Conservation (phyloP, 1,140 invertebrate genomes). For the Drosophila pectinifera region DNA sequence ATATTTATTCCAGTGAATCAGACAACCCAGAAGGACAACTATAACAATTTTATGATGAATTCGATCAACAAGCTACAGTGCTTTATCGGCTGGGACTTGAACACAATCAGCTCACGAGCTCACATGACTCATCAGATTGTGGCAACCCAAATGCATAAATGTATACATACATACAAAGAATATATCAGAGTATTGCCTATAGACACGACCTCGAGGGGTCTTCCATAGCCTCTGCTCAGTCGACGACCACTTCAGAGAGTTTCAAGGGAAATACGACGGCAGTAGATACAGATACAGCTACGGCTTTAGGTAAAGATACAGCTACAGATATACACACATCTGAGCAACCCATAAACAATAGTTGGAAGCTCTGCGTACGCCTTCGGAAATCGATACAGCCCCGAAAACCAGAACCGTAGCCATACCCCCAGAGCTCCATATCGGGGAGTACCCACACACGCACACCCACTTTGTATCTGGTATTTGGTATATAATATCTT, state of each 20-base stretch:
- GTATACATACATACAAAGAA: conserved; percentile 10
- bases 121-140: conserved; percentile 59
- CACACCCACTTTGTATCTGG: conserved; percentile 12
- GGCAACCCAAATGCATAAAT: conserved; percentile 5
- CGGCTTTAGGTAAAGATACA: conserved; percentile 11
- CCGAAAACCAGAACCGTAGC: conserved; percentile 62
- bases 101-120: conserved; percentile 10
- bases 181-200: conserved; percentile 31
- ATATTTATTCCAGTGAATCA: conserved; percentile 17
- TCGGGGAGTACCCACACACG: conserved; percentile 33
- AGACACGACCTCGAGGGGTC: conserved; percentile 28
- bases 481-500: conserved; percentile 5
- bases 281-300: conserved; percentile 22
- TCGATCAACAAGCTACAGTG: conserved; percentile 23
- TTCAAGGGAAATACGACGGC: conserved; percentile 46
- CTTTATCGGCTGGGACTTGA: conserved; percentile 3
- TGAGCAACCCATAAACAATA: conserved; percentile 31
- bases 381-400: conserved; percentile 70
- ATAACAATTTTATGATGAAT: conserved; percentile 33
- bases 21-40: conserved; percentile 13
- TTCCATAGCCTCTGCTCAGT: conserved; percentile 46
- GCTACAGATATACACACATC: conserved; percentile 11
- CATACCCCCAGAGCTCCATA: conserved; percentile 55
- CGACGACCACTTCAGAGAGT: conserved; percentile 57
- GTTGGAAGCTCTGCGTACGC: conserved; percentile 60